Evolutionary conservation across 1,140 invertebrate genomes (phyloP), one percentile per base, ranked within the genome.

Genomic region (Cecropterus lyciades): DNA sequence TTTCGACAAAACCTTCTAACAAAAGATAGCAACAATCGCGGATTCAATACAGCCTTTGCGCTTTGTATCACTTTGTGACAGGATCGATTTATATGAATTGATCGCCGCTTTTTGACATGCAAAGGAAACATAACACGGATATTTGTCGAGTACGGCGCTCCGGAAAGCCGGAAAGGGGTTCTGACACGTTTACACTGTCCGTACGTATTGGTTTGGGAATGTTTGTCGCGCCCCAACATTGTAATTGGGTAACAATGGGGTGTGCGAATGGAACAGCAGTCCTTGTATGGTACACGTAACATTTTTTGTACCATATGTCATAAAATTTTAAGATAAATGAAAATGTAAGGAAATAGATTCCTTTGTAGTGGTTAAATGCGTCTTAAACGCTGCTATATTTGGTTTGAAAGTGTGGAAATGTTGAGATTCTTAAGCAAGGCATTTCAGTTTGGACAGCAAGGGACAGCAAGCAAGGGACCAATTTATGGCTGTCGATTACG

Each of bases 31-130:
- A 67, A 74, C 67, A 74, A 74, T 68, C 69, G 64, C 43, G 56
- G 69, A 70, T 77, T 73, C 75, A 80, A 77, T 71, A 73, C 69
- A 68, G 43, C 68, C 65, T 69, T 64, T 68, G 65, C 55, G 51
- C 59, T 73, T 70, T 70, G 65, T 73, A 66, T 73, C 60, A 72
- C 57, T 72, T 73, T 80, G 73, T 79, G 78, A 72, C 75, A 66
- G 72, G 69, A 75, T 84, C 75, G 72, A 78, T 82, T 81, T 79
- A 72, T 75, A 73, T 66, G 70, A 78, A 74, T 75, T 74, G 71
- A 69, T 70, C 67, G 63, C 69, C 67, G 65, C 67, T 69, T 71
- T 77, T 80, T 81, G 79, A 79, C 75, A 76, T 81, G 73, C 74
- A 80, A 79, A 79, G 75, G 72, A 82, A 77, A 75, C 65, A 75